Percentiles rank a stretch among this genome's conserved stretches.
These are phyloP conservation scores for Synanceia verrucosa DNA, from an alignment of 2,797 vertebrate genomes.

Conservation along the genomic window DNA sequence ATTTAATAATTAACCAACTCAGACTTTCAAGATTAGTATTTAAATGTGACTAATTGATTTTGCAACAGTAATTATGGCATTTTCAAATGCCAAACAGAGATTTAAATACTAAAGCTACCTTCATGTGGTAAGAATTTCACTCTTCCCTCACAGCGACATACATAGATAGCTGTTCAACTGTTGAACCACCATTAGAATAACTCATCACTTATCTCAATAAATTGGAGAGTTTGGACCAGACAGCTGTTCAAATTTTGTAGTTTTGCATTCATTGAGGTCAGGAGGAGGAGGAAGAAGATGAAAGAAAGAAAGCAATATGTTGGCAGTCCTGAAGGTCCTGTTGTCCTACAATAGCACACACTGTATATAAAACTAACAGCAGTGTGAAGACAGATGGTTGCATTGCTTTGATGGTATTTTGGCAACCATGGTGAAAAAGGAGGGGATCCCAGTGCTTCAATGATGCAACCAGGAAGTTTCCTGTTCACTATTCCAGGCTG, in stretches of 20 bases:
- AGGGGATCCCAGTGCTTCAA: constrained; percentile 27
- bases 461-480: constrained; percentile 59
- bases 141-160: too few species aligned
- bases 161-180: neutral
- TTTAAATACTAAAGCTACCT: too few species aligned
- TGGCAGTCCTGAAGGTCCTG: neutral
- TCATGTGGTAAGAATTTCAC: too few species aligned
- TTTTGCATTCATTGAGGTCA: neutral
- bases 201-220: neutral
- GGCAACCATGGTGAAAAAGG: constrained; percentile 34
- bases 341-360: neutral
- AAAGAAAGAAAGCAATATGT: neutral
- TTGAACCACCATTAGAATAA: neutral
- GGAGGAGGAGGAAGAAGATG: neutral
- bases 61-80: neutral
- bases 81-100: neutral
- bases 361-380: constrained; percentile 21
- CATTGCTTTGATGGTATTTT: constrained; percentile 59
- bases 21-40: neutral
- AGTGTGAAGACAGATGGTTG: constrained; percentile 45
- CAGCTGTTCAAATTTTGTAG: neutral
- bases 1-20: too few species aligned
- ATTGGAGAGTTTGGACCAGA: neutral
- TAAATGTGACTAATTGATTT: neutral
- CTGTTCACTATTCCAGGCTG: constrained; percentile 51